Percentiles rank a stretch among this genome's conserved stretches.
phyloP scores from a whole-genome alignment of 2,797 vertebrate genomes.

The Sebastes kiyomatsui region DNA sequence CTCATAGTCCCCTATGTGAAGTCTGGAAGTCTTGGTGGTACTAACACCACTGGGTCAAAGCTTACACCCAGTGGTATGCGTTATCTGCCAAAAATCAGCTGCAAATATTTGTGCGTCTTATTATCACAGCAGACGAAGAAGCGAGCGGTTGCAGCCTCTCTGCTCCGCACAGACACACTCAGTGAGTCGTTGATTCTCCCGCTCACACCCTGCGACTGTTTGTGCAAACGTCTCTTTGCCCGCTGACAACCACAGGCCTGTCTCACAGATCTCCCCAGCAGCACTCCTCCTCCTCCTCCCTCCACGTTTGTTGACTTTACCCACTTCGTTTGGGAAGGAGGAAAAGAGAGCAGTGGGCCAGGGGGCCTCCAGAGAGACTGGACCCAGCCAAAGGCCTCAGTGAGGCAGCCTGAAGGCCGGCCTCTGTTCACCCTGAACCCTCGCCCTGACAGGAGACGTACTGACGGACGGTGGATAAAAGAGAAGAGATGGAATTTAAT shows the following conservation, averaged over 20 bases:
- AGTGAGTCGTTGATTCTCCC: slow-evolving; percentile 27
- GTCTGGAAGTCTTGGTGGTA: slow-evolving; percentile 20
- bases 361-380: slow-evolving; percentile 25
- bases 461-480: slow-evolving; percentile 18
- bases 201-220: slow-evolving; percentile 35
- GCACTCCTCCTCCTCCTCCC: slow-evolving; percentile 8
- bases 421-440: slow-evolving; percentile 49
- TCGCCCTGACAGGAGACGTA: slow-evolving; percentile 6
- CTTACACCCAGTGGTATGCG: not conserved
- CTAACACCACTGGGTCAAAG: not conserved
- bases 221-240: slow-evolving; percentile 32
- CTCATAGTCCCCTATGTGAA: slow-evolving; percentile 14
- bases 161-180: slow-evolving; percentile 22
- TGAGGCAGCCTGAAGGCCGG: slow-evolving; percentile 50
- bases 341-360: slow-evolving; percentile 60
- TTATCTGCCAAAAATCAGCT: not conserved
- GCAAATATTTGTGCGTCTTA: slow-evolving; percentile 11
- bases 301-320: slow-evolving; percentile 66
- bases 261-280: slow-evolving; percentile 29
- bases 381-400: slow-evolving; percentile 41
- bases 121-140: slow-evolving; percentile 12
- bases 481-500: slow-evolving; percentile 15
- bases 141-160: not conserved
- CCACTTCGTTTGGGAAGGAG: slow-evolving; percentile 54
- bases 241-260: slow-evolving; percentile 63